phyloP scores from a whole-genome alignment of 1,140 invertebrate species.

The Drosophila quadrilineata region DNA sequence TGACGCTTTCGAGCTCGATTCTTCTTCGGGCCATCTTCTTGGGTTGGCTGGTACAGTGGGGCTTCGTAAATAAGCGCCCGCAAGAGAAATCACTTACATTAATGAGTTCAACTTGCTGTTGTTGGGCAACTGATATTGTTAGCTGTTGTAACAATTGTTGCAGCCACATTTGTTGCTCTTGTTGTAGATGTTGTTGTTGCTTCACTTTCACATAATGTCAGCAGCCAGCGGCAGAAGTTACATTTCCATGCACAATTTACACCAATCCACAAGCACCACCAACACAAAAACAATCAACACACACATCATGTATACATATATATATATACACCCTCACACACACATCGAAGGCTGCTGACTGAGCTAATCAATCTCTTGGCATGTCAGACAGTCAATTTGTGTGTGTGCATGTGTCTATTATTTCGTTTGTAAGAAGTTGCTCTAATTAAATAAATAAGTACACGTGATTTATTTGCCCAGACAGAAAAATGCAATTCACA shows the following conservation, averaged over 20 bases:
- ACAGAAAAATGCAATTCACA: conserved; percentile 27
- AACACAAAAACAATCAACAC: conserved; percentile 44
- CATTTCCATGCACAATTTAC: conserved; percentile 79
- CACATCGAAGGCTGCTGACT: conserved; percentile 60
- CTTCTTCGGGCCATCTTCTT: no score
- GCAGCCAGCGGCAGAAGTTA: conserved; percentile 71
- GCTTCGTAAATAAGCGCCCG: conserved; percentile 40
- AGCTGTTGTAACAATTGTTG: no score
- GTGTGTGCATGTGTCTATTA: conserved; percentile 62
- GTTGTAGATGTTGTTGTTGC: conserved; percentile 32
- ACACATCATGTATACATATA: conserved; percentile 9
- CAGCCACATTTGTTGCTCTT: conserved; percentile 19
- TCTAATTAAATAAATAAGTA: conserved; percentile 80
- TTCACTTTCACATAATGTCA: conserved; percentile 78
- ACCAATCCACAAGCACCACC: conserved; percentile 69
- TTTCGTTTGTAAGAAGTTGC: conserved; percentile 77
- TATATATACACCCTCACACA: no score
- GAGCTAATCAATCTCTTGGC: conserved; percentile 77
- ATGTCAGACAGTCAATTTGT: conserved; percentile 77
- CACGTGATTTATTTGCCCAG: conserved; percentile 77
- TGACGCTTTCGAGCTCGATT: no score
- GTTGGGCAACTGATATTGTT: conserved; percentile 55
- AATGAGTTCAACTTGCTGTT: conserved; percentile 77
- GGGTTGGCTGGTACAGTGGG: no score
- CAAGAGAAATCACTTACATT: conserved; percentile 79